Evolutionary conservation across 2,888 invertebrate genomes (phyloP), one percentile per base, ranked within the genome.

Genomic region (Pinctada fucata): DNA sequence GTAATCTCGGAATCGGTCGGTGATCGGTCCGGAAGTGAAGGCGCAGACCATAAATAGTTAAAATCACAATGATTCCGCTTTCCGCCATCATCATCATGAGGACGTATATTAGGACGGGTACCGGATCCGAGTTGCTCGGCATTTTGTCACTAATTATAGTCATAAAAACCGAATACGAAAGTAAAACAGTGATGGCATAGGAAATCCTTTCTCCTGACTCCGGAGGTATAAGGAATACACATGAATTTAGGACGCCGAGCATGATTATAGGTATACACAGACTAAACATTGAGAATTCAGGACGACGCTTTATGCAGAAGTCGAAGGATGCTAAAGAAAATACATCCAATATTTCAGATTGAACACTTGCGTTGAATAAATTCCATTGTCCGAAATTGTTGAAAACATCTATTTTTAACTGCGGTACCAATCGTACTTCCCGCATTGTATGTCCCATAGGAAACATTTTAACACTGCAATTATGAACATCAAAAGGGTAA

Each of bases 151-250:
- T 76, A n/a, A 76, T 64, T 3, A 76, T 71, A 63, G 76, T 70
- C 71, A 76, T 69, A 48, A 76, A 76, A n/a, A 76, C 76, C 10
- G 71, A 69, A 45, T 70, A 76, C 8, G 76, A 76, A 64, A 76
- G 76, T 48, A 76, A 48, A 8, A 76, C 76, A 0, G 76, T 76
- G 47, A 71, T 69, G 70, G 76, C 76, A 52, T 64, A 76, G 49
- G 76, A 71, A 50, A 76, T 66, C 10, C 76, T 50, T 66, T 76
- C 76, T 31, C 76, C 76, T 2, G 63, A 70, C 49, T 76, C 71
- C 16, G 76, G 76, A 3, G 76, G 76, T 64, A 76, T 49, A 3
- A 65, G 31, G 47, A 76, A 76, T 45, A 76, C 76, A 71, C 70
- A 76, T 4, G 71, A 49, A 49, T 76, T 76, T 16, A 76, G 68